Evolutionary conservation across 1,140 invertebrate species (phyloP).

Genomic region (Dendroctonus valens): DNA sequence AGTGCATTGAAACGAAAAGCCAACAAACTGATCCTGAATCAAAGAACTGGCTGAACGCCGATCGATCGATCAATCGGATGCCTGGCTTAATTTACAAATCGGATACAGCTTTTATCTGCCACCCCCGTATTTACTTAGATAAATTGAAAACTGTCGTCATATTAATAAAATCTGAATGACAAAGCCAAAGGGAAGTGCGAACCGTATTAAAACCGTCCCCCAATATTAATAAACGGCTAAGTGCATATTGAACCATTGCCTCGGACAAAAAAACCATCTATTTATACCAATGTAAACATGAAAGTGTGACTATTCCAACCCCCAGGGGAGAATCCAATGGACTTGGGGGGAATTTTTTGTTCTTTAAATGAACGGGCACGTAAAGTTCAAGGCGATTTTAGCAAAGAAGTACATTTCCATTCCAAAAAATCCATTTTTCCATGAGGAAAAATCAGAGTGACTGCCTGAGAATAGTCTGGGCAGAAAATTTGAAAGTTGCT

Average conservation of each 20-base stretch:
- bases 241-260: conserved; percentile 30
- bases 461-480: no score
- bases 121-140: conserved; percentile 33
- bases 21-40: no score
- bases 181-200: conserved; percentile 32
- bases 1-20: no score
- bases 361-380: not conserved
- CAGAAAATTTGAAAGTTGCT: no score
- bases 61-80: conserved; percentile 8
- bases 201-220: conserved; percentile 30
- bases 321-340: conserved; percentile 5
- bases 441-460: no score
- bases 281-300: conserved; percentile 34
- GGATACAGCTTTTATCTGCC: conserved; percentile 23
- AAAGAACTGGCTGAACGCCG: no score
- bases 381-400: no score
- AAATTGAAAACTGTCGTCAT: conserved; percentile 34
- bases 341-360: conserved; percentile 1
- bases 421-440: no score
- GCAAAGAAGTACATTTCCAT: no score
- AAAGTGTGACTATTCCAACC: conserved; percentile 23
- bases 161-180: conserved; percentile 35
- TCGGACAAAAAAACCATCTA: conserved; percentile 31
- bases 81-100: conserved; percentile 30
- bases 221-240: conserved; percentile 34